Evolutionary conservation across 2,888 invertebrate genomes (phyloP).

Genomic region (Spilosoma lubricipeda): DNA sequence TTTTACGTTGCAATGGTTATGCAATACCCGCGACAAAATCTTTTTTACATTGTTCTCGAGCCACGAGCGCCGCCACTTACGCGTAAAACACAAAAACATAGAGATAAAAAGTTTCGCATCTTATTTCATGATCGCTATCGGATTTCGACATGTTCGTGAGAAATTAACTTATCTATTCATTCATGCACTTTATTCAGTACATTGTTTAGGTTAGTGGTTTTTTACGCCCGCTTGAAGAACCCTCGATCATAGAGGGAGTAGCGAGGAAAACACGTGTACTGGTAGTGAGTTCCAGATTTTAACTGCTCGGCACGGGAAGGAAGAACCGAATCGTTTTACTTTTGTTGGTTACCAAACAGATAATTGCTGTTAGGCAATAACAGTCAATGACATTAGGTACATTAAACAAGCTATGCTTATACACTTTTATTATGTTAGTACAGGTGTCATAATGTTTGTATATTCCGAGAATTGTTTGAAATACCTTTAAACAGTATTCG

Average conservation of each 20-base stretch:
- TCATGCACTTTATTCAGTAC: slow-evolving; percentile 10
- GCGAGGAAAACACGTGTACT: no score
- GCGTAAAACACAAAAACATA: slow-evolving; percentile 55
- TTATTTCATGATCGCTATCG: slow-evolving; percentile 69
- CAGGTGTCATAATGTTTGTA: neutral
- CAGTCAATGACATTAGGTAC: neutral
- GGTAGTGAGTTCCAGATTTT: no score
- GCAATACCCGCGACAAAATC: slow-evolving; percentile 46
- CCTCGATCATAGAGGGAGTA: no score
- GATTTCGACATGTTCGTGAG: slow-evolving; percentile 74
- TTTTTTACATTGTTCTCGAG: slow-evolving; percentile 60
- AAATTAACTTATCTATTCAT: slow-evolving; percentile 57
- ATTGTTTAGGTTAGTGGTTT: neutral
- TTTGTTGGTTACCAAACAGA: neutral
- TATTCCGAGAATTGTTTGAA: neutral
- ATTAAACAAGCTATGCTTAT: neutral
- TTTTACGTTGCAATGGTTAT: slow-evolving; percentile 37
- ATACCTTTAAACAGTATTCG: neutral
- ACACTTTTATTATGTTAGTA: neutral
- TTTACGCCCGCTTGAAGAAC: no score
- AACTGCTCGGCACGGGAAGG: no score
- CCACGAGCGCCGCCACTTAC: slow-evolving; percentile 36
- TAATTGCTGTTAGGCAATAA: neutral
- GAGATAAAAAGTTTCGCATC: slow-evolving; percentile 72
- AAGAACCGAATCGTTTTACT: neutral